Conservation (phyloP, 2,113 vertebrate genomes). For the Poecilia latipinna region DNA sequence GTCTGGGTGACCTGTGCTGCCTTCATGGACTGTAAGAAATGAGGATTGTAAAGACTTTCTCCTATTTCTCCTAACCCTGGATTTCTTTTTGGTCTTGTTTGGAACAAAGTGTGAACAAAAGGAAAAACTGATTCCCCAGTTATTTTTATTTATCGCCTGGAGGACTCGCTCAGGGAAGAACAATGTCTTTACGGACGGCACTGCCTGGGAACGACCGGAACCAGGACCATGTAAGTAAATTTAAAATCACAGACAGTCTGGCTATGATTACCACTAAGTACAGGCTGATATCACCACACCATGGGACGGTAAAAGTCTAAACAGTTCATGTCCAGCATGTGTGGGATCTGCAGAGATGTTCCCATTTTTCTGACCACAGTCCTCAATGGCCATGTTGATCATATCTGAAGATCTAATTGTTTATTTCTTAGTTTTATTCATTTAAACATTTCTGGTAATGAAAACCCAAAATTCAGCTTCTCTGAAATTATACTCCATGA, state of each 20-base stretch:
- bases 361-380: no score
- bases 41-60: slow-evolving; percentile 53
- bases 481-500: no score
- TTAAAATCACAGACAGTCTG: background rate
- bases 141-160: slow-evolving; percentile 16
- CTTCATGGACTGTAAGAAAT: slow-evolving; percentile 59
- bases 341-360: no score
- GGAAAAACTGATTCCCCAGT: slow-evolving; percentile 1
- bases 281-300: no score
- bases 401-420: no score
- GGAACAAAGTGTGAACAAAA: slow-evolving; percentile 16
- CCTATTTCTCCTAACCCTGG: slow-evolving; percentile 1
- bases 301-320: no score
- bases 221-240: slow-evolving; percentile 79
- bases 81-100: background rate
- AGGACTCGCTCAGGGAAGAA: slow-evolving; percentile 68
- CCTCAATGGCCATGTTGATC: no score
- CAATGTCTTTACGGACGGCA: slow-evolving; percentile 81
- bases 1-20: slow-evolving; percentile 56
- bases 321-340: no score
- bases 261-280: no score
- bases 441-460: no score
- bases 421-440: no score
- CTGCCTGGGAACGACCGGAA: slow-evolving; percentile 79
- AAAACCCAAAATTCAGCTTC: no score